Evolutionary conservation across 2,888 invertebrate species (phyloP), one percentile per base, ranked within the genome.

Genomic region (Chelonus formosanus): DNA sequence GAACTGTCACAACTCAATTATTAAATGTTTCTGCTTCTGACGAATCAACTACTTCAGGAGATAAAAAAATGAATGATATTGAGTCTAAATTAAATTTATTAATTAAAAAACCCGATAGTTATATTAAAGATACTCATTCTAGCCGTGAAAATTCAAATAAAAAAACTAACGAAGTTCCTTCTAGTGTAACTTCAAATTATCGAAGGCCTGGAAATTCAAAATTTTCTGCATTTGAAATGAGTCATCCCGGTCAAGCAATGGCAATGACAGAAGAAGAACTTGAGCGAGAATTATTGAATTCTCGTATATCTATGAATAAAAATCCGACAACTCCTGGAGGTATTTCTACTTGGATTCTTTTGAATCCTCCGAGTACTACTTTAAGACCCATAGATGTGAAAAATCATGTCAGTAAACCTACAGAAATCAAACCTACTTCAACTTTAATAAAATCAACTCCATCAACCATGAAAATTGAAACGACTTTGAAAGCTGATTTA

Each of bases 331-430:
- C 87, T 34, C 88, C 87, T 62, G 89, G 89, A 77, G 91, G 91
- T 1, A 86, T 92, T 68, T 92, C 92, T 0, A 92, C 93, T 0
- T 93, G 92, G 93, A 90, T 92, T 68, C 85, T 92, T 20, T 80
- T 93, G 20, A 92, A 90, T 75, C 87, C 88, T 5, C 86, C 86
- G 20, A 80, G 81, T 3, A 80, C 83, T n/a, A 84, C 84, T 0
- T 67, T 66, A 10, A 68, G 52, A 31, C 45, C 70, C 2, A n/a
- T 44, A 8, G 44, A 60, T 5, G 34, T 58, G 5, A 59, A 56
- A 36, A 56, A 4, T 45, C 5, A 63, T 8, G 7, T 35, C 3
- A 62, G 45, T 7, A 55, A 54, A 52, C 47, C 53, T 7, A 34
- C 65, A 40, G 56, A 57, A 8, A 40, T 45, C n/a, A 67, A 67